Conservation (phyloP, 2,888 invertebrate species). For the Bellardia bayeri region DNA sequence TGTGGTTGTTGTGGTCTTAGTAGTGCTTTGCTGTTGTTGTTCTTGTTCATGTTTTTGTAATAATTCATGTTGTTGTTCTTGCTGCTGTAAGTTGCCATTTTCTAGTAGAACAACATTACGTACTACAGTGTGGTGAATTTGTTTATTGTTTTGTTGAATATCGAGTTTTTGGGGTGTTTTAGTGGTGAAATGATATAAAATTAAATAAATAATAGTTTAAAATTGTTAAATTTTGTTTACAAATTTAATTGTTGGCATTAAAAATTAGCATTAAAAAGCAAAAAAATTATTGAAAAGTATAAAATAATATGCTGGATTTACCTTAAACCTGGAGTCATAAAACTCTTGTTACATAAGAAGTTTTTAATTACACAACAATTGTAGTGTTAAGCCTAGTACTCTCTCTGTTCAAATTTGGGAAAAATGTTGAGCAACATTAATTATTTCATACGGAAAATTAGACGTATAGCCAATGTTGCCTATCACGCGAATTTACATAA, state of each 20-base stretch:
- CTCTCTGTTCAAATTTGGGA: no score
- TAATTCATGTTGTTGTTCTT: constrained; percentile 48
- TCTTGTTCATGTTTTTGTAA: constrained; percentile 68
- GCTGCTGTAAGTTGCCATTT: constrained; percentile 62
- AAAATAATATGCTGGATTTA: not conserved
- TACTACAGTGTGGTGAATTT: constrained; percentile 51
- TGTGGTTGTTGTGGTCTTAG: constrained; percentile 72
- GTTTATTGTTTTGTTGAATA: not conserved
- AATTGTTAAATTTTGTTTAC: not conserved
- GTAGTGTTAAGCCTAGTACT: no score
- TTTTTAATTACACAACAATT: no score
- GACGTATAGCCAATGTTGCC: no score
- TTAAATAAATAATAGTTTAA: constrained; percentile 10
- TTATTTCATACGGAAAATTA: no score
- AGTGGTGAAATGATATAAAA: constrained; percentile 42
- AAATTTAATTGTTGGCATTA: not conserved
- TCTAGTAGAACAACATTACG: constrained; percentile 71
- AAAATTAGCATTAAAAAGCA: not conserved
- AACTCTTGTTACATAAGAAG: not conserved
- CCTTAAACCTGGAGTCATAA: not conserved
- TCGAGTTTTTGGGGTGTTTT: constrained; percentile 34
- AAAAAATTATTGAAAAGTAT: not conserved
- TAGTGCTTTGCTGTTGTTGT: constrained; percentile 73
- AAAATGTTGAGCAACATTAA: no score
- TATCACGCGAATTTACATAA: no score